phyloP scores from a whole-genome alignment of 2,113 vertebrate genomes.

The Cranoglanis bouderius region DNA sequence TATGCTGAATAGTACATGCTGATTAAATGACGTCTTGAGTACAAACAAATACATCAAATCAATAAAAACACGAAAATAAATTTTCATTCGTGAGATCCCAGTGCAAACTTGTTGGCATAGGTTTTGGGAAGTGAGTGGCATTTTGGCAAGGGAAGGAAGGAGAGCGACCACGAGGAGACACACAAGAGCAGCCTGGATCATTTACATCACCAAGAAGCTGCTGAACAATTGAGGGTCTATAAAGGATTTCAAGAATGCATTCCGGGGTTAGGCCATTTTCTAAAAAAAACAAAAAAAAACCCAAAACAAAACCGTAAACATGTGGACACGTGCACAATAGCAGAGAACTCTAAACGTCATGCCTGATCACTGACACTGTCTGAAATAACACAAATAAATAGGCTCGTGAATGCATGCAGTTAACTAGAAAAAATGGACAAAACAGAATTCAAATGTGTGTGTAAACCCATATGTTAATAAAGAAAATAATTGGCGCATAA shows the following conservation, averaged over 20 bases:
- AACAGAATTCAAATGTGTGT: not conserved
- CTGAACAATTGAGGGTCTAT: slow-evolving; percentile 22
- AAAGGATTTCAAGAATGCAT: slow-evolving; percentile 15
- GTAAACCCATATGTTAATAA: not conserved
- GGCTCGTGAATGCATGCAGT: not conserved
- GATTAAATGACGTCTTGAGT: not conserved
- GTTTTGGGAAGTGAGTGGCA: not conserved
- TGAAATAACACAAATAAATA: not conserved
- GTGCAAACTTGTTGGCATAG: not conserved
- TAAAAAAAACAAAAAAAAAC: not conserved
- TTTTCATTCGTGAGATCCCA: not conserved
- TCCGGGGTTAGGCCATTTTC: not conserved
- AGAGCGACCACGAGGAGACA: not conserved
- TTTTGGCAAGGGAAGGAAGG: slow-evolving; percentile 14
- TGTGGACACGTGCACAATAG: not conserved
- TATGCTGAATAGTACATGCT: not conserved
- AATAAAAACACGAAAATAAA: not conserved
- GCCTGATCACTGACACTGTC: not conserved
- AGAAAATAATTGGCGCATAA: not conserved
- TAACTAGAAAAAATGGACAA: not conserved
- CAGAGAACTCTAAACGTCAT: not conserved
- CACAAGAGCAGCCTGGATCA: not conserved
- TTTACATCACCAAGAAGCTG: slow-evolving; percentile 17
- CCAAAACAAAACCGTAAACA: not conserved
- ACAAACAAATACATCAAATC: not conserved